Conservation (phyloP, 2,888 invertebrate genomes). For the Nymphalis urticae region DNA sequence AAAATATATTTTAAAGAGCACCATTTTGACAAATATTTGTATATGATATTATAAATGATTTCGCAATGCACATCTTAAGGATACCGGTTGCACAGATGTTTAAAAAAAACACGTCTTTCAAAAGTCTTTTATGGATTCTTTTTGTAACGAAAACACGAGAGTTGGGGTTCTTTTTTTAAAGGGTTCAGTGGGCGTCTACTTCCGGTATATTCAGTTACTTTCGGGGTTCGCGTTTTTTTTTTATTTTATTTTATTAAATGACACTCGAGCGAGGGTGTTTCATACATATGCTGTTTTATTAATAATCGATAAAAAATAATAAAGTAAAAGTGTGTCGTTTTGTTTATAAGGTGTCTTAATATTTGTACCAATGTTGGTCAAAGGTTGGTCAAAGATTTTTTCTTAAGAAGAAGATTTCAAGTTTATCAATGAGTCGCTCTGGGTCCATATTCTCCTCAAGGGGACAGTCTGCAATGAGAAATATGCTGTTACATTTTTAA, state of each 20-base stretch:
- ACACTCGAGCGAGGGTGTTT: constrained; percentile 50
- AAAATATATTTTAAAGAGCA: too few species aligned
- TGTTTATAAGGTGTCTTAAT: too few species aligned
- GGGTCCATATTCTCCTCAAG: too few species aligned
- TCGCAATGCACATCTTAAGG: background rate
- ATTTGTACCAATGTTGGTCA: too few species aligned
- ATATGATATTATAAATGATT: background rate
- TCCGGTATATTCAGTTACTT: constrained; percentile 50
- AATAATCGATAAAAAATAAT: background rate
- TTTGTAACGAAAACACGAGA: constrained; percentile 33
- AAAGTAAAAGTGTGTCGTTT: too few species aligned
- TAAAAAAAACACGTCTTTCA: constrained; percentile 4
- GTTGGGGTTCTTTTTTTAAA: constrained; percentile 44
- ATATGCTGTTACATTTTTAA: too few species aligned
- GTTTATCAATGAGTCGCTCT: too few species aligned
- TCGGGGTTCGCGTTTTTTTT: constrained; percentile 50
- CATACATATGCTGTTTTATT: constrained; percentile 41
- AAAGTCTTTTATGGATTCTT: constrained; percentile 22
- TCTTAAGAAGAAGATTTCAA: too few species aligned
- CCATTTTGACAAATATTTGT: too few species aligned
- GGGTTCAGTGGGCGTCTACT: constrained; percentile 61
- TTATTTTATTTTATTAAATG: constrained; percentile 39
- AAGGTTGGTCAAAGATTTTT: too few species aligned
- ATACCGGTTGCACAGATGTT: constrained; percentile 7
- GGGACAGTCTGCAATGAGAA: too few species aligned